These are phyloP conservation scores for Netelia melanura DNA, from an alignment of 2,888 invertebrate species.

Conservation along the genomic window DNA sequence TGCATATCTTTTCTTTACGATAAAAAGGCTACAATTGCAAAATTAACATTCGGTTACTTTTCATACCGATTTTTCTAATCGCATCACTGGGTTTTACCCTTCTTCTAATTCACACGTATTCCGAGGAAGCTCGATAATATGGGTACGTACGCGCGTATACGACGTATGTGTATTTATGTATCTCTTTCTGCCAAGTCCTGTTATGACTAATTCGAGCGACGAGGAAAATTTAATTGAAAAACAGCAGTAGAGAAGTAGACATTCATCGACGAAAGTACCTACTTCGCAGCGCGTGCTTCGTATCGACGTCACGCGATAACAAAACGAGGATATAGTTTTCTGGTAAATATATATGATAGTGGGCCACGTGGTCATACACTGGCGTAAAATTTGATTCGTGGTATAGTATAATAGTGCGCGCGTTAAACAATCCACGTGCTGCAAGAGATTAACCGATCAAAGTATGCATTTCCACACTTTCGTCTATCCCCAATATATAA, in stretches of 20 bases:
- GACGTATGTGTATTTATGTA: background rate
- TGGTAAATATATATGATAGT: constrained; percentile 23
- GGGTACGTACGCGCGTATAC: no score
- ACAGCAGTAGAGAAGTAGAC: background rate
- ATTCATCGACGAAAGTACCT: background rate
- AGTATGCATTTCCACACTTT: background rate
- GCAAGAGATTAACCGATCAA: background rate
- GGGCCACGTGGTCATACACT: constrained; percentile 11
- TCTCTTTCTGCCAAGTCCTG: background rate
- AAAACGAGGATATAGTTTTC: constrained; percentile 3
- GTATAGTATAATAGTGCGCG: background rate
- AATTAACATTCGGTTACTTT: no score
- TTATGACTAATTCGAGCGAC: constrained; percentile 38
- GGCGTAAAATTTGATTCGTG: background rate
- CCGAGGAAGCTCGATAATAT: background rate
- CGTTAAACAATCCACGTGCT: background rate
- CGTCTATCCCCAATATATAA: background rate
- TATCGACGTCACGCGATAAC: constrained; percentile 7
- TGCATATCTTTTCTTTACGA: no score
- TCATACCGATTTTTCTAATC: no score
- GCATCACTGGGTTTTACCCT: background rate
- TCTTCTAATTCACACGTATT: background rate
- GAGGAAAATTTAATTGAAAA: constrained; percentile 32
- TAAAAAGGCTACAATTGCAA: no score
- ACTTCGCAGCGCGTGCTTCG: constrained; percentile 12